Evolutionary conservation across 1,140 invertebrate species (phyloP).

Genomic region (Pteromalus puparum): DNA sequence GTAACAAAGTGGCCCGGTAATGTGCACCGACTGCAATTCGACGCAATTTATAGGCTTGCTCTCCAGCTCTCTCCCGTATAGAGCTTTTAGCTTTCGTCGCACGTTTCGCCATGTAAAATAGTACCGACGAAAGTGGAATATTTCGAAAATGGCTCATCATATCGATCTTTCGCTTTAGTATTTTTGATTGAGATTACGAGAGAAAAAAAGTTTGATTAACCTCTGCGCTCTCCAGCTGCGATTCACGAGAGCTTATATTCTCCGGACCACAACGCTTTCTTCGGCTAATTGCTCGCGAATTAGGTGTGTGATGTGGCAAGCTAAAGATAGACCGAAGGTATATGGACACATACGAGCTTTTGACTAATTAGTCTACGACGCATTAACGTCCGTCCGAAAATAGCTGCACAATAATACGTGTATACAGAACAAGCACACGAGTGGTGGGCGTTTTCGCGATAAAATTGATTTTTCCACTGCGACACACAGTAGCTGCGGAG

Average conservation of each 20-base stretch:
- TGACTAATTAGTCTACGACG: too few species aligned
- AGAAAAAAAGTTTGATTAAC: slow-evolving; percentile 16
- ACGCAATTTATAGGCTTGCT: neutral
- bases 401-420: too few species aligned
- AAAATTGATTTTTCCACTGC: neutral
- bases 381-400: too few species aligned
- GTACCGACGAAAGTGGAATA: too few species aligned
- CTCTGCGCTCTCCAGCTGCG: neutral
- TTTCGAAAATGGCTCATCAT: too few species aligned
- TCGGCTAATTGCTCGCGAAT: neutral
- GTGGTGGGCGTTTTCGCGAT: neutral
- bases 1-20: neutral
- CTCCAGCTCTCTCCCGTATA: neutral
- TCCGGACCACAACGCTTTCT: neutral
- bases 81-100: neutral
- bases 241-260: too few species aligned
- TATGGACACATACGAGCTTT: too few species aligned
- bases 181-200: neutral
- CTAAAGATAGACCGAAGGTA: neutral
- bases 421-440: neutral
- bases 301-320: neutral
- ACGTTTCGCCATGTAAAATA: too few species aligned
- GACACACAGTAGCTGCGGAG: neutral
- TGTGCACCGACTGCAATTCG: neutral
- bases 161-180: too few species aligned